These are phyloP conservation scores for Eira barbara DNA, from an alignment of 2,113 vertebrate species.

Conservation along the genomic window DNA sequence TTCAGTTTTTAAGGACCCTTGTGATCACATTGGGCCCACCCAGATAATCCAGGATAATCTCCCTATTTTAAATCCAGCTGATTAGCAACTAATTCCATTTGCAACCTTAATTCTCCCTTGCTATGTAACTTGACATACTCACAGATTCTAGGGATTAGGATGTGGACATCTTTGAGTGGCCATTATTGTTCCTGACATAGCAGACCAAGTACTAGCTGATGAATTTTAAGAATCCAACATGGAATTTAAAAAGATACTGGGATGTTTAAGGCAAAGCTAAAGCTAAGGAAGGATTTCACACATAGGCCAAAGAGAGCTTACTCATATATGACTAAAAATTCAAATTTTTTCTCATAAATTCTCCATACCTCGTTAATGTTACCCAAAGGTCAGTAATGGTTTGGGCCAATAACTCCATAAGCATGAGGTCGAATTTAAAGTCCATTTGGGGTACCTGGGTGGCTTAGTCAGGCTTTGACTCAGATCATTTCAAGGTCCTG, in stretches of 20 bases:
- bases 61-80: background rate
- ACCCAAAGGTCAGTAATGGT: background rate
- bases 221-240: background rate
- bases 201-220: background rate
- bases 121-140: background rate
- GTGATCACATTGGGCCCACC: background rate
- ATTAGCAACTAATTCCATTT: background rate
- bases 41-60: background rate
- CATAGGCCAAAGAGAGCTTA: background rate
- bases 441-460: background rate
- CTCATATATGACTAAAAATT: background rate
- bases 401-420: background rate
- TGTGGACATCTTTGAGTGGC: background rate
- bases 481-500: background rate
- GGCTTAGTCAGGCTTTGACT: background rate
- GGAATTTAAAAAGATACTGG: background rate
- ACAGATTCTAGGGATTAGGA: background rate
- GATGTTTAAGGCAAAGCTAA: background rate
- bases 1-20: background rate
- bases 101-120: background rate
- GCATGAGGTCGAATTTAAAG: background rate
- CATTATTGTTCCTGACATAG: background rate
- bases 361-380: background rate
- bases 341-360: conserved; percentile 3
- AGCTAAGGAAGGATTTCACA: background rate